These are phyloP conservation scores for Gambusia holbrooki DNA, from an alignment of 2,113 vertebrate genomes.

Conservation along the genomic window DNA sequence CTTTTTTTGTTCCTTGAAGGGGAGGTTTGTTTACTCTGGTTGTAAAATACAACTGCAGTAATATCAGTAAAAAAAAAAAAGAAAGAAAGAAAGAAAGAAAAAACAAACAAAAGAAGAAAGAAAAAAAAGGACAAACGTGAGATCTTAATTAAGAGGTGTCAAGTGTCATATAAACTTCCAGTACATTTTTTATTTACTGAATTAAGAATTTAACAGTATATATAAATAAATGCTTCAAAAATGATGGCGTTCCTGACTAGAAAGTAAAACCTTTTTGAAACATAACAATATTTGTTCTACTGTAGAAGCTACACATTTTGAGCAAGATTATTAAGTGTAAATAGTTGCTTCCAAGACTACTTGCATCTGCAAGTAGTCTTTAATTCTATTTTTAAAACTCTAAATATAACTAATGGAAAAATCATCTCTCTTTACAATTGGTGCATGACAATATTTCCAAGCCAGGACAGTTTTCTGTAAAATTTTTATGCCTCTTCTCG, in stretches of 20 bases:
- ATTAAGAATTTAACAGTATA: background rate
- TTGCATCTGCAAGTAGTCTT: background rate
- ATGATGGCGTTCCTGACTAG: background rate
- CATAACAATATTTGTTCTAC: background rate
- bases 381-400: background rate
- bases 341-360: background rate
- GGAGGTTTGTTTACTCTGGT: background rate
- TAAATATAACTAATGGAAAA: background rate
- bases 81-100: too few relatives aligned
- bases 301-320: background rate
- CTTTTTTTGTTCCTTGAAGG: too few relatives aligned
- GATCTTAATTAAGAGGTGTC: background rate
- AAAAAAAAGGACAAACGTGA: too few relatives aligned
- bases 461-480: background rate
- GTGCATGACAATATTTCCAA: background rate
- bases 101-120: too few relatives aligned
- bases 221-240: background rate
- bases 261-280: background rate
- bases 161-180: background rate
- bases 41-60: background rate
- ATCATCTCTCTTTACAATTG: background rate
- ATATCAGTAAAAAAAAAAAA: background rate
- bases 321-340: background rate
- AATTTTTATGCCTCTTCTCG: slow-evolving; percentile 33
- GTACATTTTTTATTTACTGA: background rate